Evolutionary conservation across 2,888 invertebrate genomes (phyloP), one percentile per base, ranked within the genome.

Genomic region (Sinotaia quadrata): DNA sequence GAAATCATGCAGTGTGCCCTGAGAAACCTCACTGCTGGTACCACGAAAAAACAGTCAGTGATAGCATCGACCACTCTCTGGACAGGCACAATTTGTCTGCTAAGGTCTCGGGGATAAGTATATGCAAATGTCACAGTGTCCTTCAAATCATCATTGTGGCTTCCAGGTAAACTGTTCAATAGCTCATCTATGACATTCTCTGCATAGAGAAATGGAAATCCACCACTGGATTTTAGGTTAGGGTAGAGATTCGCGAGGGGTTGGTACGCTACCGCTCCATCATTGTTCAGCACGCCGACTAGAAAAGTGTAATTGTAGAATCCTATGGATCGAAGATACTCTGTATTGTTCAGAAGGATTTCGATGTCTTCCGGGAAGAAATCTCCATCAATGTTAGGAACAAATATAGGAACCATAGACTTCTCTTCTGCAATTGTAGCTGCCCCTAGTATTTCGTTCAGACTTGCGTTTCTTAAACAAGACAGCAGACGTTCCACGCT

Each of bases 261-360:
- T 2, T 18, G 2, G 27, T 8, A 47, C 0, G 15, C 1, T 2
- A 67, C 12, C 2, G 44, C 62, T 3, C 70, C 70, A 18, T 71
- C 70, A 21, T 67, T 71, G 18, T 67, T 36, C 33, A 57, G 29
- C 10, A 61, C 24, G 3, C 70, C 62, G 4, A 67, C n/a, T 21
- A 71, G 27, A 24, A 62, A 51, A 8, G 57, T 47, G 36, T 67
- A 33, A 24, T 71, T 58, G 57, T 51, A 58, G 49, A 71, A 71
- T 2, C 67, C 67, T 3, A 71, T 33, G 21, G 70, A 71, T 15
- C 31, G 21, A 10, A 71, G 62, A 37, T 71, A 71, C 4, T 37
- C 37, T 21, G 57, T 44, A 66, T 71, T 62, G 27, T 56, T 33
- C 24, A 67, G 29, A 0, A 67, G 52, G 2, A 52, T 41, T 36